A percentile compares a stretch with the other conserved stretches of the same genome.
These are phyloP conservation scores for Bombyx mandarina DNA, from an alignment of 1,140 invertebrate genomes.

Conservation along the genomic window DNA sequence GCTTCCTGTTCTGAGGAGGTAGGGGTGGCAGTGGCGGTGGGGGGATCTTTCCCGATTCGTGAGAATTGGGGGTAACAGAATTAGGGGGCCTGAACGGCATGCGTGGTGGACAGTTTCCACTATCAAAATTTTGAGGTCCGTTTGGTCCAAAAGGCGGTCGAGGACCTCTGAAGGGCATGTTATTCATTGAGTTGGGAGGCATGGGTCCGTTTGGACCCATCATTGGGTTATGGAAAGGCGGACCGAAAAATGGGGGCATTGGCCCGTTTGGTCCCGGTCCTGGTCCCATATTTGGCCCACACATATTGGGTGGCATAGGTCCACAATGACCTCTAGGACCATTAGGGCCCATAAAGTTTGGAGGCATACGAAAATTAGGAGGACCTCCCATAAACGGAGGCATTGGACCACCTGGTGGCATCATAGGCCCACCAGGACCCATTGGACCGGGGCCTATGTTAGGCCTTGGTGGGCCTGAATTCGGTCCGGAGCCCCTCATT, in stretches of 20 bases:
- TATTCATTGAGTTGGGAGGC: constrained; percentile 32
- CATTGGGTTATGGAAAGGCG: constrained; percentile 47
- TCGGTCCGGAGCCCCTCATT: constrained; percentile 17
- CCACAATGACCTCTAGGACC: constrained; percentile 33
- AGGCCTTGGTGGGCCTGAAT: constrained; percentile 10
- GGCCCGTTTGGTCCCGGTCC: constrained; percentile 50
- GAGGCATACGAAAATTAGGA: constrained; percentile 48
- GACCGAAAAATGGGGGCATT: constrained; percentile 53
- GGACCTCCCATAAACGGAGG: constrained; percentile 45
- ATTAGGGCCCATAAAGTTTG: constrained; percentile 52
- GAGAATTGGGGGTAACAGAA: constrained; percentile 27
- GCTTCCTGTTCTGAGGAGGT: neutral
- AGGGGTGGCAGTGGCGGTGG: constrained; percentile 39
- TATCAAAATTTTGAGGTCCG: constrained; percentile 23
- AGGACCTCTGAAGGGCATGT: constrained; percentile 32
- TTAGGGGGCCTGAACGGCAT: constrained; percentile 27
- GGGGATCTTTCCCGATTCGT: constrained; percentile 1
- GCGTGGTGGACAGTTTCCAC: constrained; percentile 10
- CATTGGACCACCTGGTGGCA: constrained; percentile 18
- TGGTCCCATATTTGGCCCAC: constrained; percentile 39
- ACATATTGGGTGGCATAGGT: constrained; percentile 48
- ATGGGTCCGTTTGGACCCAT: constrained; percentile 50
- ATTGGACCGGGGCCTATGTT: constrained; percentile 16
- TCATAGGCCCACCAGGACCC: constrained; percentile 14
- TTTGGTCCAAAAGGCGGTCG: constrained; percentile 29